Conservation (phyloP, 2,888 invertebrate genomes). For the Leptothorax acervorum region DNA sequence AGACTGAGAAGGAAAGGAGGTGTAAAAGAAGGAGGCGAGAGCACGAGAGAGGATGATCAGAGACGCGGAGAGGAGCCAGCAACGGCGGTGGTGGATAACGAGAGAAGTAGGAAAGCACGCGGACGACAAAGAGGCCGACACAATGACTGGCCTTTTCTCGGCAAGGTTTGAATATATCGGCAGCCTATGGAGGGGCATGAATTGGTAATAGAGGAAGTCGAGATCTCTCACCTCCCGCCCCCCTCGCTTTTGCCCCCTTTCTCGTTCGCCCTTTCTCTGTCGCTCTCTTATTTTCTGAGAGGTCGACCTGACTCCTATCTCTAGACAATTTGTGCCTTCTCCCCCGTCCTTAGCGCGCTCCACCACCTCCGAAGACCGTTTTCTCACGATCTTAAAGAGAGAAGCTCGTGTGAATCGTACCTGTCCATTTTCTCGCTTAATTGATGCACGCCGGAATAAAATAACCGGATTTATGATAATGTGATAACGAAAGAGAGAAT, state of each 20-base stretch:
- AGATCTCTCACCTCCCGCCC: constrained; percentile 63
- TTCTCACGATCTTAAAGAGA: constrained; percentile 68
- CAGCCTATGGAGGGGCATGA: constrained; percentile 75
- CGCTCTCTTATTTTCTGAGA: constrained; percentile 71
- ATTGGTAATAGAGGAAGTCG: constrained; percentile 81
- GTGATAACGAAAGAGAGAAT: constrained; percentile 29
- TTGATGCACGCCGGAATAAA: constrained; percentile 61
- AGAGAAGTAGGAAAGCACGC: constrained; percentile 71
- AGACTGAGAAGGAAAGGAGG: constrained; percentile 67
- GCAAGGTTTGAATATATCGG: constrained; percentile 77
- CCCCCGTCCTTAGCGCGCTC: constrained; percentile 30
- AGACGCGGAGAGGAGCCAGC: constrained; percentile 29
- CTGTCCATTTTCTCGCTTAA: constrained; percentile 67
- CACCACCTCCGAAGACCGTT: constrained; percentile 62
- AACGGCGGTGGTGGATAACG: constrained; percentile 67
- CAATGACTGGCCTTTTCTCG: constrained; percentile 77
- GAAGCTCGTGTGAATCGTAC: constrained; percentile 60
- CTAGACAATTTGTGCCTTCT: constrained; percentile 73
- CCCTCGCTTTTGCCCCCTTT: constrained; percentile 34
- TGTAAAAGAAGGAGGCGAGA: constrained; percentile 60
- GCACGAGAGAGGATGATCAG: constrained; percentile 18
- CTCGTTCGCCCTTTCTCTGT: constrained; percentile 41
- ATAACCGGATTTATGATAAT: constrained; percentile 61
- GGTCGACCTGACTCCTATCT: constrained; percentile 73
- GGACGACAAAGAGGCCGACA: constrained; percentile 77